Evolutionary conservation across 2,113 vertebrate genomes (phyloP).

Genomic region (Clarias gariepinus): DNA sequence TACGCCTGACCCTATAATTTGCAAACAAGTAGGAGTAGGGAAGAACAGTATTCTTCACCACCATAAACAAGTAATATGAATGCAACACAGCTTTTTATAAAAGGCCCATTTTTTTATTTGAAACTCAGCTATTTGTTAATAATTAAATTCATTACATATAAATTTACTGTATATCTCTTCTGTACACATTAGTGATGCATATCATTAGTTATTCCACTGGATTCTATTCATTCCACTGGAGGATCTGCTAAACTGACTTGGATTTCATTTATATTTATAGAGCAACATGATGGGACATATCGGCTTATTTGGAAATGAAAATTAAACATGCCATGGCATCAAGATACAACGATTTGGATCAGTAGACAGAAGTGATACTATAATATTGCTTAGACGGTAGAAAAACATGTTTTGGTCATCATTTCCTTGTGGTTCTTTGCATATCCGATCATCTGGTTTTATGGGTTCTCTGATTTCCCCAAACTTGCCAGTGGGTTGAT

Average conservation of each 20-base stretch:
- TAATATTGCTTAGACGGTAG: background rate
- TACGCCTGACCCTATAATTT: slow-evolving; percentile 1
- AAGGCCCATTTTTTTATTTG: background rate
- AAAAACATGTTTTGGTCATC: background rate
- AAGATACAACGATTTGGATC: slow-evolving; percentile 23
- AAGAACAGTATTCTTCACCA: background rate
- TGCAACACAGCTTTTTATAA: background rate
- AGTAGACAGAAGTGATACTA: background rate
- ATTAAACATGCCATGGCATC: slow-evolving; percentile 18
- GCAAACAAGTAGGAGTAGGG: background rate
- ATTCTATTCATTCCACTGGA: background rate
- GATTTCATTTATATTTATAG: slow-evolving; percentile 47
- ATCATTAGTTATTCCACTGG: background rate
- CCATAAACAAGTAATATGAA: background rate
- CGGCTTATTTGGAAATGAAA: slow-evolving; percentile 42
- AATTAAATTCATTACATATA: background rate
- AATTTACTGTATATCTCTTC: background rate
- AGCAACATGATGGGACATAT: slow-evolving; percentile 13
- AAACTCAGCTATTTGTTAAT: background rate
- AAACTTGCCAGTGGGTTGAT: background rate
- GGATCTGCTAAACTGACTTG: slow-evolving; percentile 32
- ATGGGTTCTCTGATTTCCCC: background rate
- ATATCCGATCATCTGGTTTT: background rate
- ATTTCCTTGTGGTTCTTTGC: background rate
- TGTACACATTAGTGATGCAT: background rate